Evolutionary conservation across 1,140 invertebrate genomes (phyloP), one percentile per base, ranked within the genome.

Genomic region (Notospermus geniculatus): DNA sequence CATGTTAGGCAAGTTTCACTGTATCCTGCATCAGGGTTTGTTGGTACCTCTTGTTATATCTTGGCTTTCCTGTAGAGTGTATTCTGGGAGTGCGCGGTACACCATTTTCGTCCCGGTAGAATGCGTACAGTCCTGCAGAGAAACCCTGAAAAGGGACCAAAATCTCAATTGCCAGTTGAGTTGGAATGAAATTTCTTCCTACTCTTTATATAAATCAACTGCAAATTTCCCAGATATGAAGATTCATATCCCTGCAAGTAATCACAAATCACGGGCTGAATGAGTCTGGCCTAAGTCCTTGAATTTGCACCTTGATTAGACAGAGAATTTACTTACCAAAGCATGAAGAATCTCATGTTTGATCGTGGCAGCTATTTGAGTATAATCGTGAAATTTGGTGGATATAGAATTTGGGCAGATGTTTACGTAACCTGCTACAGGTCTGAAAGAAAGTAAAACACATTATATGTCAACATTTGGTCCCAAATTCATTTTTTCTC

Each of bases 321-420:
- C n/a, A n/a, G n/a, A n/a, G n/a, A 15, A 43, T 39, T 4, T 55
- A 67, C 70, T 67, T 68, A 83, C 83, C 32, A 99, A 82, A 0
- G 96, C 95, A 83, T 99, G 97, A 0, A 98, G 84, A 75, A 99
- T 98, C 81, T 99, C 97, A 82, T 99, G 97, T 81, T 99, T 98
- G 0, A 99, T 93, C 0, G 95, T 98, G 25, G 95, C 96, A 64
- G 98, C 82, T 1, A 98, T 84, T 17, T 94, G 94, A 70, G 95
- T 91, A 60, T 95, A 81, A 73, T 99, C 95, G 71, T 97, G 91
- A 30, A 88, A 87, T 74, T 94, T 93, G 17, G 91, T 95, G 5
- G 91, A 94, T 50, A 99, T 90, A 70, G 92, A 93, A n/a, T 90
- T 87, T 0, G 96, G 96, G 75, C 97, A 99, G 56, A 99, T 87